A percentile compares a stretch with the other conserved stretches of the same genome.
Evolutionary conservation across 2,113 vertebrate species (phyloP).

Genomic region (Trogon melanurus): DNA sequence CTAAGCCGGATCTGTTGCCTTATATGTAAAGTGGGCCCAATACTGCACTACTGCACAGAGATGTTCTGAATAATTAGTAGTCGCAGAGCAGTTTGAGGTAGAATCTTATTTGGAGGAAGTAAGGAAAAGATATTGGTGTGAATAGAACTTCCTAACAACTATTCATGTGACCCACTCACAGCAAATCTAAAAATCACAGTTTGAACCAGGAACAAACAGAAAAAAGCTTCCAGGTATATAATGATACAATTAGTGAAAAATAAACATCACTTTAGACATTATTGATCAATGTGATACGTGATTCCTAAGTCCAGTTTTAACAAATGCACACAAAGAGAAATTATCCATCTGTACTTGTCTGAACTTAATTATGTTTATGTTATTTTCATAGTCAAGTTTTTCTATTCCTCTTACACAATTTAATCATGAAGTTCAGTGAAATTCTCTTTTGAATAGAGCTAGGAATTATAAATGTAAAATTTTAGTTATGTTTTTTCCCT

Average conservation of each 20-base stretch:
- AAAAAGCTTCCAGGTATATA: not conserved
- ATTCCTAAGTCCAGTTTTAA: not conserved
- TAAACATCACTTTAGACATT: not conserved
- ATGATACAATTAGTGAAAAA: not conserved
- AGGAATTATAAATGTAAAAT: not conserved
- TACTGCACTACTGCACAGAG: not conserved
- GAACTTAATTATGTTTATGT: not conserved
- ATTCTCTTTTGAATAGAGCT: not conserved
- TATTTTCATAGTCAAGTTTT: not conserved
- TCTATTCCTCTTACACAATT: not conserved
- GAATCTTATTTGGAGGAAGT: not conserved
- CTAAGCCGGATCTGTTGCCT: not conserved
- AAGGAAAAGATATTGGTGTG: not conserved
- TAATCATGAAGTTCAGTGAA: not conserved
- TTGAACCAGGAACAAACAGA: not conserved
- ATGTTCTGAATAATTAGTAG: not conserved
- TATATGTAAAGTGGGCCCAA: not conserved
- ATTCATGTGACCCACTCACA: not conserved
- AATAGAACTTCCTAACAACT: not conserved
- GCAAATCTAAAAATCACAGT: not conserved
- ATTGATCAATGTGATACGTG: accelerated
- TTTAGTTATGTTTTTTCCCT: not conserved
- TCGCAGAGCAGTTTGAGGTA: not conserved
- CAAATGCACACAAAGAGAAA: not conserved
- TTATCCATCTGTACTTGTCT: not conserved